Base-by-base conservation (phyloP, 35 echinoderm and acorn worm species). In the Heliocidaris erythrogramma region DNA sequence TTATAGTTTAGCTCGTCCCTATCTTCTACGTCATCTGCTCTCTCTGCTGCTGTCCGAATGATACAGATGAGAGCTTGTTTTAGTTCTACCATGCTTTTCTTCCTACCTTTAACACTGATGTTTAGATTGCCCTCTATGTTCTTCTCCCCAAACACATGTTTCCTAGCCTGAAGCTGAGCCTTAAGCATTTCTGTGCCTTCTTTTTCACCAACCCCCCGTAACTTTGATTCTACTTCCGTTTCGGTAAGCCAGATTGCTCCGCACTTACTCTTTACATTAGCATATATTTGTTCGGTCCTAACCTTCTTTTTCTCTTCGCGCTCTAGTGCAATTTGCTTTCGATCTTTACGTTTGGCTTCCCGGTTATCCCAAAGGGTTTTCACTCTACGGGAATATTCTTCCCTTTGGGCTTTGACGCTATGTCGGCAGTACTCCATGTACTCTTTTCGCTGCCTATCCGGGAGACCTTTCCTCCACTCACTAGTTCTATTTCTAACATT, bases 401-500 rank as follows among this genome's bases (percentile, higher is more conserved):
- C 50, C 85, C 47, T 48, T 42, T 31, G 29, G 17, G 87, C 29
- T 7, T 12, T 18, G 17, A 89, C 87, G 14, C 29, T 89, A 31
- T 89, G 30, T 89, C 87, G 31, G 87, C 29, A 89, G 24, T 89
- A 48, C 87, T 89, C 87, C 10, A 89, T 32, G 48, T 86, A 60
- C 95, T 53, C 84, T 90, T 93, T 8, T 91, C 94, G 11, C n/a
- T 32, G 31, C 88, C 50, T 59, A 24, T 88, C 42, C 31, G 52
- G 18, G 30, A 95, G 48, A 95, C 86, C 91, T 92, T 94, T 53
- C 71, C 94, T 31, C 59, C 49, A 48, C 47, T 91, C 88, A 49
- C 88, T n/a, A 95, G 53, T 94, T 95, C 94, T 91, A 48, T 86
- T 94, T 30, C 78, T 90, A 27, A 65, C 61, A 48, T 49, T 92